phyloP scores from a whole-genome alignment of 2,797 vertebrate genomes.

The Myotis planiceps region DNA sequence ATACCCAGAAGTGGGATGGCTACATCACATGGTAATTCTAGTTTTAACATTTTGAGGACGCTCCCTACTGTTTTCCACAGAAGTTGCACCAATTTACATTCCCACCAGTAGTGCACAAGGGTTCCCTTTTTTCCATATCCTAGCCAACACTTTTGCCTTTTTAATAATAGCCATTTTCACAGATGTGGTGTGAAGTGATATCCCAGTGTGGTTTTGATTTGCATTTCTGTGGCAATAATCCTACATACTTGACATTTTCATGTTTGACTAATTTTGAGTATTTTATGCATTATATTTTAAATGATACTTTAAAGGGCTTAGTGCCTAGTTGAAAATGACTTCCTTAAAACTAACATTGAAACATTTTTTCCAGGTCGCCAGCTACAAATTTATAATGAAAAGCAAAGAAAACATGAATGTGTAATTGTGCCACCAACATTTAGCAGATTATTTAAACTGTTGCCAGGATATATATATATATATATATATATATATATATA shows the following conservation, averaged over 20 bases:
- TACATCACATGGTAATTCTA: not conserved
- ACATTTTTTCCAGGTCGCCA: not conserved
- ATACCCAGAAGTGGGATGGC: not conserved
- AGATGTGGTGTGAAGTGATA: not conserved
- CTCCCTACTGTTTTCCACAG: not conserved
- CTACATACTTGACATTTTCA: not conserved
- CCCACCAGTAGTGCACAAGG: not conserved
- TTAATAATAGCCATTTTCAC: not conserved
- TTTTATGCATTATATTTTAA: conserved; percentile 2
- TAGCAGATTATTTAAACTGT: not conserved
- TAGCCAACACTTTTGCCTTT: not conserved
- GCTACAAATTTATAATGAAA: not conserved
- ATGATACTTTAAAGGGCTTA: not conserved
- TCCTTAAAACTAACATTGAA: not conserved
- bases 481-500: no score
- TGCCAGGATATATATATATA: not conserved
- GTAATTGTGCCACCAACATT: not conserved
- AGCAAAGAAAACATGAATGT: not conserved
- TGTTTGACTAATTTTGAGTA: not conserved
- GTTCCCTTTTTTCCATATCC: not conserved
- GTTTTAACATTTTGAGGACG: not conserved
- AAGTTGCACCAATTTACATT: not conserved
- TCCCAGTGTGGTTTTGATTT: not conserved
- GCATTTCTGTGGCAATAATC: not conserved
- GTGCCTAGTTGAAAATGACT: not conserved